These are phyloP conservation scores for Bradypodion ventrale DNA, from an alignment of 2,797 vertebrate species.

Conservation along the genomic window DNA sequence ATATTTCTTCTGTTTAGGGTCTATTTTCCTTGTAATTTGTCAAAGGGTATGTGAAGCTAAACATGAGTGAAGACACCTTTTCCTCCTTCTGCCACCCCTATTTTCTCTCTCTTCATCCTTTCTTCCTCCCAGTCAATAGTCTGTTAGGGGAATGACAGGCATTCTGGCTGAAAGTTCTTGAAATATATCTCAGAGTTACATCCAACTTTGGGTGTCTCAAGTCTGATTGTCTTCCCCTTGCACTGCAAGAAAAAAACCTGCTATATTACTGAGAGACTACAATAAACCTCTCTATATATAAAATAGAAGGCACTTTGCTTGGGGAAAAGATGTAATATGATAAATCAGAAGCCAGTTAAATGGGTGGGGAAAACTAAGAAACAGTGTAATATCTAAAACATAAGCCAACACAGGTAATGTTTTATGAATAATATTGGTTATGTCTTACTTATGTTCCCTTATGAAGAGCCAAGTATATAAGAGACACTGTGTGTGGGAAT, in stretches of 20 bases:
- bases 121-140: background rate
- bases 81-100: background rate
- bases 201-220: too few species aligned
- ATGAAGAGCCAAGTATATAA: background rate
- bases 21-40: background rate
- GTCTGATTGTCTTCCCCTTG: too few species aligned
- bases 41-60: background rate
- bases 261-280: too few species aligned
- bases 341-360: background rate
- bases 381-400: background rate
- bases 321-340: background rate
- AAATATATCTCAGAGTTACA: too few species aligned
- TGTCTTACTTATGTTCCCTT: background rate
- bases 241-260: too few species aligned
- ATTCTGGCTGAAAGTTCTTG: too few species aligned
- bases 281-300: too few species aligned
- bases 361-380: too few species aligned
- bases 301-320: background rate
- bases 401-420: too few species aligned
- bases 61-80: background rate
- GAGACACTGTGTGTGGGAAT: background rate
- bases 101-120: background rate
- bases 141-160: background rate
- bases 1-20: background rate
- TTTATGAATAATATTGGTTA: constrained; percentile 1